Base-by-base conservation (phyloP, 1,140 invertebrate species). In the Drosophila grimshawi region DNA sequence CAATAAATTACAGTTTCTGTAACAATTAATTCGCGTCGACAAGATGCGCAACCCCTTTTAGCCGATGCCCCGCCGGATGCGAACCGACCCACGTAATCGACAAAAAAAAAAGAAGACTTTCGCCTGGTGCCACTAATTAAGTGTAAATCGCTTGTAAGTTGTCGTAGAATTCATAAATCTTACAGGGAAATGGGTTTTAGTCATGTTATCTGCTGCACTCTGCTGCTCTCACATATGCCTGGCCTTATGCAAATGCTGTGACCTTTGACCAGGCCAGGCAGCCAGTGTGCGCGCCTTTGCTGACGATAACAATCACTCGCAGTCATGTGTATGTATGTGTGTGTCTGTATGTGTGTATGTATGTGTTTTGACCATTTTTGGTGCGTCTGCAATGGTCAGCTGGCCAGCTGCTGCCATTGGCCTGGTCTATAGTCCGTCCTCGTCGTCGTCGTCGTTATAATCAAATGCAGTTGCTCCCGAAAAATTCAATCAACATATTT, bases 401-500 rank as follows among this genome's bases (percentile, higher is more conserved):
- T 62, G 56, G 37, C 48, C 48, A 67, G 43, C 55, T 64, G 48
- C 63, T 73, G 27, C 43, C 35, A 10, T 46, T 45, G 29, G 67
- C 43, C 49, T 56, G 37, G 66, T 67, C 70, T 60, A 55, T 43
- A 30, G 53, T 27, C 39, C 49, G 41, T 55, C 52, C 49, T 53
- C 57, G 51, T 55, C 19, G 19, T 19, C 63, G 64, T 73, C 62
- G 76, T 80, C 78, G 76, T 85, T 85, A 74, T 89, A 89, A 89
- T 89, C 85, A 89, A 89, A 89, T 89, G 85, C 85, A 89, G 85
- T 85, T 89, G 85, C 85, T 89, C 85, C 85, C 85, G 86, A 89
- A 89, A 89, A 89, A 89, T 91, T 91, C 88, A 91, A 91, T 91
- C 88, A 91, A 91, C 88, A 91, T 91, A 91, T 91, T 91, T 91